Evolutionary conservation across 2,888 invertebrate genomes (phyloP).

Genomic region (Cheilosia vulpina): DNA sequence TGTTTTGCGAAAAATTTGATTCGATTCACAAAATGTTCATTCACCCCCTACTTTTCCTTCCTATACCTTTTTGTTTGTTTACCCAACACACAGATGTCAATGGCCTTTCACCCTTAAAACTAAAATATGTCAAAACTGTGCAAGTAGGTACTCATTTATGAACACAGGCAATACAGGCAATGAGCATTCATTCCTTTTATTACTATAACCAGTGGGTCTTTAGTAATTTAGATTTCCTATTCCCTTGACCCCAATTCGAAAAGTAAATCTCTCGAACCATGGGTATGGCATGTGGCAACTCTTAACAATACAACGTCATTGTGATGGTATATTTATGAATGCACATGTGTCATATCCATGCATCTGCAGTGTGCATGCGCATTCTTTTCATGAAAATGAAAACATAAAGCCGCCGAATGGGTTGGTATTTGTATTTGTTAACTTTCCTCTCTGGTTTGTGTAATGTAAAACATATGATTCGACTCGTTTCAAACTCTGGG

Average conservation of each 20-base stretch:
- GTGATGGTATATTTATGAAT: background rate
- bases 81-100: slow-evolving; percentile 30
- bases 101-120: slow-evolving; percentile 21
- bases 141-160: background rate
- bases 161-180: slow-evolving; percentile 1
- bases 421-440: background rate
- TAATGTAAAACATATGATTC: background rate
- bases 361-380: slow-evolving; percentile 12
- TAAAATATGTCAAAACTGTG: background rate
- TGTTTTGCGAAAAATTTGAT: no score
- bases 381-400: background rate
- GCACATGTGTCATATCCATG: slow-evolving; percentile 16
- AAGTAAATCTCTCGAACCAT: slow-evolving; percentile 12
- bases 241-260: slow-evolving; percentile 56
- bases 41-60: no score
- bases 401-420: background rate
- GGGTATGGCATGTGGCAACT: slow-evolving; percentile 17
- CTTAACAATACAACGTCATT: slow-evolving; percentile 28
- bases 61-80: background rate
- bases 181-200: slow-evolving; percentile 16
- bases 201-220: slow-evolving; percentile 11
- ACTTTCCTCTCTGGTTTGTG: background rate
- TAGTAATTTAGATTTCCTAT: slow-evolving; percentile 51
- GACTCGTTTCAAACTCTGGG: no score
- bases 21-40: no score